Base-by-base conservation (phyloP, 2,113 vertebrate genomes). In the Onychorhynchus coronatus region DNA sequence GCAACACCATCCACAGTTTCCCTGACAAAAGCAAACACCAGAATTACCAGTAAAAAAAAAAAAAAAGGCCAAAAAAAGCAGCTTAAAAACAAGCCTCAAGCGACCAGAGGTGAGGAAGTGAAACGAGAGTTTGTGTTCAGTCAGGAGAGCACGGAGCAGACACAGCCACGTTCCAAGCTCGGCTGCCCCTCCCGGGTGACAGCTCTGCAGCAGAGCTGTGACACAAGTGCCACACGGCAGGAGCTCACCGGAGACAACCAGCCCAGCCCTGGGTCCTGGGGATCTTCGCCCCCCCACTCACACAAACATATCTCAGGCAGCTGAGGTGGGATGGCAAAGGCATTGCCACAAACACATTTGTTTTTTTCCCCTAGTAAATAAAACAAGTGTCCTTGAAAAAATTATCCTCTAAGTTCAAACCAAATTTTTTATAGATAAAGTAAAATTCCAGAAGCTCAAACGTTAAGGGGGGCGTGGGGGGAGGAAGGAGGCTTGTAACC, bases 61-160 rank as follows among this genome's bases (percentile, higher is more conserved):
- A 72, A 7, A 58, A 21, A 24, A 31, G 8, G n/a, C 9, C 12
- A 16, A 27, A 28, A n/a, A 13, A 11, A 9, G 35, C 35, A 79
- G 46, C 66, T 75, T 13, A 16, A 30, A 50, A 65, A 37, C 1
- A 0, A 92, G 47, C 15, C 44, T 47, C 53, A 55, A 47, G 63
- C 0, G 33, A 52, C 30, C 31, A 31, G 49, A 81, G 53, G n/a
- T 42, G 49, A 70, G 31, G 37, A 17, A 53, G 47, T 4, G 15
- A 55, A 44, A 33, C 0, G 0, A 42, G 33, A 25, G 30, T 56
- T 27, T 2, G 0, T 46, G 25, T 28, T 14, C 56, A 4, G 53
- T 20, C 55, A 31, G 55, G 18, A 2, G 1, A 53, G 39, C 41
- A 55, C 0, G 1, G 63, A 53, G 65, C 75, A 63, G 18, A 49